Evolutionary conservation across 2,797 vertebrate genomes (phyloP), one percentile per base, ranked within the genome.

Genomic region (Ptychobarbus kaznakovi): DNA sequence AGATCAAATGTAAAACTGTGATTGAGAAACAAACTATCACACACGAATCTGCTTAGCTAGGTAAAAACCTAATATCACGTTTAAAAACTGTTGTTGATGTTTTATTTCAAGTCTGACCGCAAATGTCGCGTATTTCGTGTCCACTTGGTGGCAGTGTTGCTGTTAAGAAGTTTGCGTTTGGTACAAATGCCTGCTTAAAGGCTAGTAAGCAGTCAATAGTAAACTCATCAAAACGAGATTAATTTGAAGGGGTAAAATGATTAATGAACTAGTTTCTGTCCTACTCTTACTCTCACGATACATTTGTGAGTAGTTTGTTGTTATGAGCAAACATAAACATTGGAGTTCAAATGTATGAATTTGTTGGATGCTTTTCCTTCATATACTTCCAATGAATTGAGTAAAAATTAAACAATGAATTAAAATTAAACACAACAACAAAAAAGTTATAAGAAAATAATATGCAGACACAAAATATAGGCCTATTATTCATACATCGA

Each of bases 121-220:
- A 44, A 74, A 32, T 20, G 63, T 56, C 49, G 63, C 53, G 53
- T 49, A 20, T 16, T 3, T 51, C 38, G 16, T 44, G 81, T 63
- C 73, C 88, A 89, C 88, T 72, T 89, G 86, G 69, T 83, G 86
- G 84, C 86, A 86, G 69, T 87, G 69, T 84, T 87, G 86, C 25
- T 61, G 22, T 75, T 40, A 32, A 10, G 49, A 58, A 58, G 25
- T 15, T 28, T 13, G n/a, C 35, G n/a, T 42, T 74, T 81, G 40
- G 1, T 28, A 25, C 44, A 51, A 13, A 40, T 44, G 13, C 25
- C n/a, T 32, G 28, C 16, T 0, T 10, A 11, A 32, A 63, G 6
- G 10, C 8, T 38, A 61, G 1, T 40, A 40, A 40, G 28, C 12
- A 66, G 32, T 66, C 72, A 66, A 20, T 51, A 15, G 13, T n/a